Evolutionary conservation across 1,140 invertebrate species (phyloP), one percentile per base, ranked within the genome.

Genomic region (Pemphigus obesinymphae): DNA sequence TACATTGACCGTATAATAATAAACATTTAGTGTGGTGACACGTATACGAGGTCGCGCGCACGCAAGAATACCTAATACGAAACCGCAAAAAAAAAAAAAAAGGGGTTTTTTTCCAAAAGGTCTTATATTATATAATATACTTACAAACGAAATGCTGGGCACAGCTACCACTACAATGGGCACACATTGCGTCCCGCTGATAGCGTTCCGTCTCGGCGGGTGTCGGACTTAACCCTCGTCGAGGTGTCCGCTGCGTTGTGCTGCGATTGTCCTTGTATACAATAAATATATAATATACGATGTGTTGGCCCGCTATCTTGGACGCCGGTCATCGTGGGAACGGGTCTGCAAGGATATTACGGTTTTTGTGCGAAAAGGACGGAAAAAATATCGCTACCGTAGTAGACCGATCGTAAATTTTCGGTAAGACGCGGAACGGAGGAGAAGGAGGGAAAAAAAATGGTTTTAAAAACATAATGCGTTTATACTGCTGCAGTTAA

Each of bases 11-110:
- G n/a, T n/a, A n/a, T n/a, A n/a, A n/a, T n/a, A n/a, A 66, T 34
- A 66, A 66, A 66, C 37, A 66, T 37, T 66, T 70, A 45, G 66
- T n/a, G n/a, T 70, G 37, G 40, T 72, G 68, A 72, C 68, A 72
- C 40, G 7, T 72, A 48, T 72, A 72, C n/a, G 50, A 2, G 37
- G 20, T 48, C 8, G 3, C n/a, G n/a, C n/a, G n/a, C n/a, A 23
- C 43, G 43, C 68, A 29, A 48, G 23, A 48, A 73, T 48, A 72
- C n/a, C 8, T 45, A 29, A 50, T 50, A 45, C 31, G 45, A 58
- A 61, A 80, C 53, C 76, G 26, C 76, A 45, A 80, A 80, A n/a
- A n/a, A n/a, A n/a, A n/a, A n/a, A n/a, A n/a, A n/a, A n/a, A 80
- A 63, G 55, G 76, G 76, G 31, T 58, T 80, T 45, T n/a, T n/a